phyloP scores from a whole-genome alignment of 2,113 vertebrate species.

The Pelmatolapia mariae region DNA sequence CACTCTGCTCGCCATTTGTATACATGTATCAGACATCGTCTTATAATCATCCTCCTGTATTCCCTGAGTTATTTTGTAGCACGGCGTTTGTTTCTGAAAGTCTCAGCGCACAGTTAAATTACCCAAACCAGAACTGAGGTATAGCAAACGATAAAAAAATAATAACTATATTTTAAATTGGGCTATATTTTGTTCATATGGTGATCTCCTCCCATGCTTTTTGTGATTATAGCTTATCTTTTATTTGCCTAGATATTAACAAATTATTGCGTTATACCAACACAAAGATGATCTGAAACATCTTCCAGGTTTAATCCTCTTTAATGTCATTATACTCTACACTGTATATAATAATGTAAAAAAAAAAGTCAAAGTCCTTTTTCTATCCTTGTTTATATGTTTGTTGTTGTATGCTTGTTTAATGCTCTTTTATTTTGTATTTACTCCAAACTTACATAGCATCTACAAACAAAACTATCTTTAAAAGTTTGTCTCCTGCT shows the following conservation, averaged over 20 bases:
- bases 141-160: not conserved
- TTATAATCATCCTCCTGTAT: slow-evolving; percentile 48
- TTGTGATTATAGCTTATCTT: not conserved
- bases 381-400: slow-evolving; percentile 17
- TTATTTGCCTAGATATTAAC: not conserved
- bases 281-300: not conserved
- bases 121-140: slow-evolving; percentile 2
- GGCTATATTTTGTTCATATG: slow-evolving; percentile 3
- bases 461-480: slow-evolving; percentile 4
- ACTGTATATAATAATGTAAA: slow-evolving; percentile 70
- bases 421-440: slow-evolving; percentile 36
- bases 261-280: not conserved
- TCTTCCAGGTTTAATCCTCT: slow-evolving; percentile 6
- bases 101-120: slow-evolving; percentile 33
- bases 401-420: slow-evolving; percentile 30
- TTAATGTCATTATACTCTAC: slow-evolving; percentile 22
- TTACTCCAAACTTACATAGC: slow-evolving; percentile 43
- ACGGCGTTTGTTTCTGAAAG: slow-evolving; percentile 25
- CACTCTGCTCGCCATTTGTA: slow-evolving; percentile 39
- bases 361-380: slow-evolving; percentile 24
- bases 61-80: slow-evolving; percentile 32
- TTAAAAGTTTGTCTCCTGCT: not conserved
- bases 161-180: not conserved
- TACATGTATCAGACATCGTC: slow-evolving; percentile 36
- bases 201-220: not conserved